Conservation (phyloP, 2,888 invertebrate species). For the Strigamia transsilvanica region DNA sequence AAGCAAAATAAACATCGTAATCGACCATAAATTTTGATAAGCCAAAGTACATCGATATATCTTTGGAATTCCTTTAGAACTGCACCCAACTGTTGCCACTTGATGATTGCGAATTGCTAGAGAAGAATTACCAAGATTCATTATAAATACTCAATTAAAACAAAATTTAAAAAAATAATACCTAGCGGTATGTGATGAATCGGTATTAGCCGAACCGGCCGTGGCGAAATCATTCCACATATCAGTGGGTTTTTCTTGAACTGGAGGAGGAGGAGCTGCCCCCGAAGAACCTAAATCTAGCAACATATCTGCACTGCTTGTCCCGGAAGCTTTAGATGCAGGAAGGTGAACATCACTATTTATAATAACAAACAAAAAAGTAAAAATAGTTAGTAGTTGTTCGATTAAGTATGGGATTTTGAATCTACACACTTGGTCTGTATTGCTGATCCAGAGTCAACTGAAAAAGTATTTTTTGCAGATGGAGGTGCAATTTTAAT, state of each 20-base stretch:
- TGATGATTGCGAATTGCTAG: background rate
- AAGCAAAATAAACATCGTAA: background rate
- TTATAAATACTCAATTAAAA: background rate
- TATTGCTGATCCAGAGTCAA: conserved; percentile 53
- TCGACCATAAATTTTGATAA: conserved; percentile 44
- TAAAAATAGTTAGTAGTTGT: background rate
- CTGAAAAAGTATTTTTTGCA: background rate
- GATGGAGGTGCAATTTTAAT: conserved; percentile 79
- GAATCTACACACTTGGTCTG: conserved; percentile 15
- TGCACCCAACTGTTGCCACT: conserved; percentile 60
- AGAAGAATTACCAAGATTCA: background rate
- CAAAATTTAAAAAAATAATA: background rate
- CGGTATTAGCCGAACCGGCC: conserved; percentile 63
- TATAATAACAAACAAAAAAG: background rate
- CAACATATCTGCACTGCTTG: conserved; percentile 56
- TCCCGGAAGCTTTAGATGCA: conserved; percentile 7
- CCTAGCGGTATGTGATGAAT: background rate
- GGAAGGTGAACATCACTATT: conserved; percentile 58
- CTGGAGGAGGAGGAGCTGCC: conserved; percentile 51
- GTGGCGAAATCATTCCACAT: conserved; percentile 83
- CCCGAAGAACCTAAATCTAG: conserved; percentile 52
- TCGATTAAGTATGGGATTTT: background rate
- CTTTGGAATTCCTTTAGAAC: conserved; percentile 57
- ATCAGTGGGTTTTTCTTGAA: conserved; percentile 59
- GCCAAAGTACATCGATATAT: background rate